A percentile compares a stretch with the other conserved stretches of the same genome.
phyloP scores from a whole-genome alignment of 1,140 invertebrate species.

The Archivesica marissinica region DNA sequence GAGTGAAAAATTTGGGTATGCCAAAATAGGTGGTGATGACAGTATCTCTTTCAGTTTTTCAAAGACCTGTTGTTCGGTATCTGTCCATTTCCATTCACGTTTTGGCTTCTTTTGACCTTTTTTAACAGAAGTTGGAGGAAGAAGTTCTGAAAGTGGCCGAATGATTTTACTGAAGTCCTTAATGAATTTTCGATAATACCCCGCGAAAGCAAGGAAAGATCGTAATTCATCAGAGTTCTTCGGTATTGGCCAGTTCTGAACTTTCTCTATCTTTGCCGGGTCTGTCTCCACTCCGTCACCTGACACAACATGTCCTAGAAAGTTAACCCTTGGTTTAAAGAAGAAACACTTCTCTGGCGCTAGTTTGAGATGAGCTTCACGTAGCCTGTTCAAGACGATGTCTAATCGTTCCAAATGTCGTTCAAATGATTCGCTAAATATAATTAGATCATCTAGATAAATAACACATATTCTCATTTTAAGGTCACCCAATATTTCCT shows the following conservation, averaged over 20 bases:
- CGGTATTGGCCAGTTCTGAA: conserved; percentile 1
- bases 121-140: not conserved
- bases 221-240: not conserved
- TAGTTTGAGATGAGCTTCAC: conserved; percentile 17
- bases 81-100: conserved; percentile 14
- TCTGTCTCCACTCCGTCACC: conserved; percentile 19
- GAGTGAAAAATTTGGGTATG: conserved; percentile 1
- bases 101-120: not conserved
- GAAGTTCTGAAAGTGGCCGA: not conserved
- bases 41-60: not conserved
- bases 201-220: conserved; percentile 5
- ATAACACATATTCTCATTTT: conserved; percentile 24
- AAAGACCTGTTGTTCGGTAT: not conserved
- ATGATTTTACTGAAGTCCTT: not conserved
- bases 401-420: conserved; percentile 1
- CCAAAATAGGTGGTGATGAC: conserved; percentile 6
- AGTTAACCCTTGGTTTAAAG: conserved; percentile 21
- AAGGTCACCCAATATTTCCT: conserved; percentile 29
- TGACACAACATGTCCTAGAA: conserved; percentile 52
- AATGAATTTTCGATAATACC: not conserved
- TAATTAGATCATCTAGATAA: conserved; percentile 60
- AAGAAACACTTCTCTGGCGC: conserved; percentile 51
- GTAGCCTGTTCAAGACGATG: not conserved
- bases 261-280: conserved; percentile 34
- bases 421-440: conserved; percentile 9